Conservation (phyloP, 37 sponge, comb jelly and placozoan species). For the Lycopodina hypogea region DNA sequence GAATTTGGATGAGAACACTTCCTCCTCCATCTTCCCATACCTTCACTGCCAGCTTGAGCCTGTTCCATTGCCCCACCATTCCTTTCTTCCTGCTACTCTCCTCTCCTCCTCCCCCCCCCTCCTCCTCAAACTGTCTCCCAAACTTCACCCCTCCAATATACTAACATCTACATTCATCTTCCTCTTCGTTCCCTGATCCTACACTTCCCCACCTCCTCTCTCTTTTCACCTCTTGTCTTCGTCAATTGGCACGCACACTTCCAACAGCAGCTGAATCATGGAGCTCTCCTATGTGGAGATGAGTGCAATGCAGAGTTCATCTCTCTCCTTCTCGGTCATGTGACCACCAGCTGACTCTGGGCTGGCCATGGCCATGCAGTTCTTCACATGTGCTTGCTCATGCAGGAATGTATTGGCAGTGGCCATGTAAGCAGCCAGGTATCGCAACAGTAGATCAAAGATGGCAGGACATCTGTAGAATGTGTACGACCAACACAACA, state of each 20-base stretch:
- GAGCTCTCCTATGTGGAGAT: slow-evolving; percentile 83
- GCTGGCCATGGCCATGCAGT: slow-evolving; percentile 41
- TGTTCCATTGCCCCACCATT: no score
- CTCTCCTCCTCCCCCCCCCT: no score
- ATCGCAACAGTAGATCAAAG: slow-evolving; percentile 73
- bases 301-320: slow-evolving; percentile 65
- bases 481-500: background rate
- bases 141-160: no score
- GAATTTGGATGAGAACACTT: no score
- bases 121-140: no score
- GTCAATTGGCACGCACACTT: slow-evolving; percentile 73
- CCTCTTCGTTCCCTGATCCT: no score
- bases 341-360: slow-evolving; percentile 16
- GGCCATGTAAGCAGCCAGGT: slow-evolving; percentile 65
- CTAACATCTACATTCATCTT: no score
- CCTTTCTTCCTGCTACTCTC: no score
- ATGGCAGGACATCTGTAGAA: slow-evolving; percentile 75
- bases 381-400: slow-evolving; percentile 62
- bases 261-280: slow-evolving; percentile 79
- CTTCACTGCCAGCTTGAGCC: no score
- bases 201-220: no score
- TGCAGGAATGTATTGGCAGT: slow-evolving; percentile 64
- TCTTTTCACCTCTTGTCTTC: no score
- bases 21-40: no score
- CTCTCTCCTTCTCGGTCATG: slow-evolving; percentile 51